Conservation (phyloP, 2,888 invertebrate genomes). For the Campoplex nolae region DNA sequence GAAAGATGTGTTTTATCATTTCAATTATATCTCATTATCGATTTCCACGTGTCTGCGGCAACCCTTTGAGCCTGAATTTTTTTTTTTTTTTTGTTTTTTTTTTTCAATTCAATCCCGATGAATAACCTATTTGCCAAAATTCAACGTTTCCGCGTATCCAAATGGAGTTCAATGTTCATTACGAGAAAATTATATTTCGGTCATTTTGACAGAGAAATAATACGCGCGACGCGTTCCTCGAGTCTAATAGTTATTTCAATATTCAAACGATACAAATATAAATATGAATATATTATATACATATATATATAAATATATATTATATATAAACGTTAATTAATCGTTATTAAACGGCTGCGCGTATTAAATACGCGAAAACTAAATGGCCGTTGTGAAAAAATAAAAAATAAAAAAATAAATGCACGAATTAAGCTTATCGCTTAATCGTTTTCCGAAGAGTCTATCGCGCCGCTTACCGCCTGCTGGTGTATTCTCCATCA, state of each 20-base stretch:
- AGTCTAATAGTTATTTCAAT: constrained; percentile 12
- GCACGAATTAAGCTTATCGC: constrained; percentile 18
- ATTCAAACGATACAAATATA: not conserved
- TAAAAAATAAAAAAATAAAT: not conserved
- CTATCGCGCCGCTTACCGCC: constrained; percentile 24
- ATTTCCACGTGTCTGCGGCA: not conserved
- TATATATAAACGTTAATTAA: constrained; percentile 65
- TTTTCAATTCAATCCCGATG: not conserved
- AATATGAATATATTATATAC: constrained; percentile 8
- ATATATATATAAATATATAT: constrained; percentile 29
- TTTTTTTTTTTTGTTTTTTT: not conserved
- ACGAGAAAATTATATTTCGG: constrained; percentile 10
- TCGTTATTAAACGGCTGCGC: constrained; percentile 58
- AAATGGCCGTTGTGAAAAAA: constrained; percentile 17
- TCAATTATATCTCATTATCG: not conserved
- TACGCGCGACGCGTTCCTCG: constrained; percentile 21
- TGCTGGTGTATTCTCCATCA: not conserved
- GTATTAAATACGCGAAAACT: constrained; percentile 33
- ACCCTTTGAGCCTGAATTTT: not conserved
- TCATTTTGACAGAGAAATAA: constrained; percentile 10
- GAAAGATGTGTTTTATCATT: not conserved
- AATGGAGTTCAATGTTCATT: not conserved
- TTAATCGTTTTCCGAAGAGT: constrained; percentile 29
- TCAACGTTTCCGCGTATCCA: constrained; percentile 8
- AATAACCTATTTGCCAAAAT: constrained; percentile 14